Evolutionary conservation across 2,113 vertebrate genomes (phyloP), one percentile per base, ranked within the genome.

Genomic region (Noctilio leporinus): DNA sequence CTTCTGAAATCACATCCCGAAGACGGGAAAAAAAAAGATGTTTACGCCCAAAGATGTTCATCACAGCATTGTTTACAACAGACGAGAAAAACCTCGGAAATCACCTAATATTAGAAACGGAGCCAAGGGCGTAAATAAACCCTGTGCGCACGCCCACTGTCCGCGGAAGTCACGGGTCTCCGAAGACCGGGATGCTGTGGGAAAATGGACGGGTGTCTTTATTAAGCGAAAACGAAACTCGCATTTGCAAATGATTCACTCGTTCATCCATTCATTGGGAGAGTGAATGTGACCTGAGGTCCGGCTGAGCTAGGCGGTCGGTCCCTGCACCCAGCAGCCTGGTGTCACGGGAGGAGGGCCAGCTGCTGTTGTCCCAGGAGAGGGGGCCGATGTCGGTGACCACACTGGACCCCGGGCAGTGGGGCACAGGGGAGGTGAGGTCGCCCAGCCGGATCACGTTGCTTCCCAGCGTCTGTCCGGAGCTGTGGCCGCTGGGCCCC

Each of bases 81-180:
- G 85, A 51, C 51, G 26, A 30, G 64, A 14, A 67, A 2, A 0
- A 3, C 7, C 26, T 33, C 16, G 7, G 64, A 75, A 77, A 4
- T 20, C 3, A 9, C 15, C 35, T 53, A 17, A 12, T 11, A 3
- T 11, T 6, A 14, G 81, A 69, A 57, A 49, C 5, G 1, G 75
- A 28, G 22, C 40, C 38, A 59, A 15, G 16, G 1, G 24, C 51
- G 38, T 40, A 5, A 26, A 7, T 28, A 9, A 53, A 16, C n/a
- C 43, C 2, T 1, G 2, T 8, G 14, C 8, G 14, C 8, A 0
- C 1, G 28, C 6, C 3, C 1, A 12, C 26, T 28, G 2, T 0
- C 17, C 12, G 0, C 28, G 20, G 40, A 38, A 53, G 49, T 5
- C 49, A 12, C 2, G 15, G 1, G 6, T 4, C 57, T 5, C 49